Percentiles rank a stretch among this genome's conserved stretches.
Evolutionary conservation across 2,888 invertebrate genomes (phyloP).

Genomic region (Phytoseiulus persimilis): DNA sequence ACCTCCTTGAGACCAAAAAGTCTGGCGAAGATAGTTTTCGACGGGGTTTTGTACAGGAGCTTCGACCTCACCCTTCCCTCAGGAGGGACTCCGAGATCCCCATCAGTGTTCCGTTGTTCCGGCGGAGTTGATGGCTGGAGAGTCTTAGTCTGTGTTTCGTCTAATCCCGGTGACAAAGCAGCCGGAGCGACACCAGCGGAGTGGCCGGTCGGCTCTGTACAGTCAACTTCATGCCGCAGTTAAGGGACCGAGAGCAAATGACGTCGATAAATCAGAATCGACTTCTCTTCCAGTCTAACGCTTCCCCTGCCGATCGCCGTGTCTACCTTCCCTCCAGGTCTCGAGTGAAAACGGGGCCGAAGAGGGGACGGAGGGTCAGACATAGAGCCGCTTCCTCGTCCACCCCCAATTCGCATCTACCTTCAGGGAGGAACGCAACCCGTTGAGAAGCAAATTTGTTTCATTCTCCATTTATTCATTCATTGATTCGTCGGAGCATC

Average conservation of each 20-base stretch:
- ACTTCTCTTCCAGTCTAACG: slow-evolving; percentile 5
- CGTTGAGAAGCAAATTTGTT: slow-evolving; percentile 5
- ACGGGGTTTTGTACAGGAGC: no score
- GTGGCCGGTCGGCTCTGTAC: not conserved
- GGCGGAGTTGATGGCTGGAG: no score
- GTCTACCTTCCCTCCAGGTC: not conserved
- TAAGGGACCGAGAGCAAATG: not conserved
- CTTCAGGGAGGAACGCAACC: not conserved
- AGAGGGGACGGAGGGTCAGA: not conserved
- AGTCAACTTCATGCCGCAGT: not conserved
- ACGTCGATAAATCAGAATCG: slow-evolving; percentile 5
- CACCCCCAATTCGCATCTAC: not conserved
- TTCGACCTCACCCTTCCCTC: no score
- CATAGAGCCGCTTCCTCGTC: not conserved
- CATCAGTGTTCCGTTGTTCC: no score
- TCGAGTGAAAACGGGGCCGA: not conserved
- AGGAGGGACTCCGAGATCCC: no score
- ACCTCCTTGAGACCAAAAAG: no score
- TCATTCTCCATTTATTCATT: slow-evolving; percentile 5
- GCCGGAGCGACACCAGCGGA: not conserved
- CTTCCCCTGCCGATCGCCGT: not conserved
- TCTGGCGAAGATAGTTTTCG: no score
- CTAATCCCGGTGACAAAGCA: not conserved
- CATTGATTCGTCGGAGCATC: not conserved
- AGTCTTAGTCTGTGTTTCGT: not conserved